These are phyloP conservation scores for Epiblema foenella DNA, from an alignment of 2,888 invertebrate genomes.

Conservation along the genomic window DNA sequence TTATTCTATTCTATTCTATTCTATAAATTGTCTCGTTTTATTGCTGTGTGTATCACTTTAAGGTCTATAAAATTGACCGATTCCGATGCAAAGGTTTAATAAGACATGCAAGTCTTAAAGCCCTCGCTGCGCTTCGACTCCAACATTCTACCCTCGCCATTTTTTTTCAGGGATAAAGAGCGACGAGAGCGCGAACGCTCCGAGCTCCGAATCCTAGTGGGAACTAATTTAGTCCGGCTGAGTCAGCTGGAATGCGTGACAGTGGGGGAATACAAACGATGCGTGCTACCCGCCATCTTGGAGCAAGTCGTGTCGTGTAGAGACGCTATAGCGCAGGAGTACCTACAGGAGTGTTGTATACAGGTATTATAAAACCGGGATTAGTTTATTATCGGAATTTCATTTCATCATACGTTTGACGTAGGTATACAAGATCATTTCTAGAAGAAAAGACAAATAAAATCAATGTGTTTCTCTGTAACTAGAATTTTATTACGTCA, in stretches of 20 bases:
- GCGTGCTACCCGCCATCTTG: conserved; percentile 97
- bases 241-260: conserved; percentile 98
- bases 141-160: not conserved
- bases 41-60: no score
- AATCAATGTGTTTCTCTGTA: no score
- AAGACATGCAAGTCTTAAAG: not conserved
- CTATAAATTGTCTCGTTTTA: no score
- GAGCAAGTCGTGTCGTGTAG: conserved; percentile 99
- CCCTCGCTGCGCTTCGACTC: not conserved
- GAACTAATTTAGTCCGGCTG: conserved; percentile 98
- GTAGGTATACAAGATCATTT: no score
- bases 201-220: conserved; percentile 97
- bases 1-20: no score
- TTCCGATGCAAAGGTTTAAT: no score
- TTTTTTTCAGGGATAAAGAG: conserved; percentile 89
- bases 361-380: no score
- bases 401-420: no score
- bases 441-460: no score
- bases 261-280: conserved; percentile 94
- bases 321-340: conserved; percentile 99
- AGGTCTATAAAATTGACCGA: no score
- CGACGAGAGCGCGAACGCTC: conserved; percentile 96
- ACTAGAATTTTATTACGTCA: no score
- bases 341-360: conserved; percentile 99
- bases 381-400: no score